These are phyloP conservation scores for Adelognathus sp. DNA, from an alignment of 2,888 invertebrate genomes.

Conservation along the genomic window DNA sequence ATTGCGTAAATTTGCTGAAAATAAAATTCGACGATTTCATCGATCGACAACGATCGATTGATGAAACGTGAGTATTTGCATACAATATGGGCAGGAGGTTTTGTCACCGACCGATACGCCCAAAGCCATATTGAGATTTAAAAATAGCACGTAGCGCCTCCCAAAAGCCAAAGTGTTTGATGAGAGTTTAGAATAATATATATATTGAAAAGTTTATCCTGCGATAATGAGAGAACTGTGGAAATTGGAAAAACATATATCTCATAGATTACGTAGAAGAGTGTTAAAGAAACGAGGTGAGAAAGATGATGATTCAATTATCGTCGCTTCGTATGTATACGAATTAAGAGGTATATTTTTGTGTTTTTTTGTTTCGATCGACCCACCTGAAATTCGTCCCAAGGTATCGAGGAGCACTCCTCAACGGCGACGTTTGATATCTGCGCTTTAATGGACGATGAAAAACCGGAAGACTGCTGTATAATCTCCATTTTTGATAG, in stretches of 20 bases:
- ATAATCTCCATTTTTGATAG: conserved; percentile 89
- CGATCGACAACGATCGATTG: conserved; percentile 2
- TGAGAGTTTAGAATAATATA: neutral
- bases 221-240: neutral
- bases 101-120: conserved; percentile 1
- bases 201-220: neutral
- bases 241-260: conserved; percentile 16
- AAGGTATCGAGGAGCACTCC: conserved; percentile 94
- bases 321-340: neutral
- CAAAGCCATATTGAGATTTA: conserved; percentile 30
- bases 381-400: conserved; percentile 95
- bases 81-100: neutral
- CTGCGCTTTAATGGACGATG: conserved; percentile 87
- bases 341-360: neutral
- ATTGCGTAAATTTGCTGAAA: neutral
- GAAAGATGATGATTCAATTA: conserved; percentile 2
- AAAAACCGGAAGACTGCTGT: conserved; percentile 87
- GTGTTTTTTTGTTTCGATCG: neutral
- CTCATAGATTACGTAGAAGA: conserved; percentile 32
- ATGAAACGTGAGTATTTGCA: neutral
- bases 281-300: conserved; percentile 13
- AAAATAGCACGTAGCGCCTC: neutral
- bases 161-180: conserved; percentile 21
- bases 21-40: neutral
- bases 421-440: conserved; percentile 88